Evolutionary conservation across 2,888 invertebrate species (phyloP), one percentile per base, ranked within the genome.

Genomic region (Ceraclea dissimilis): DNA sequence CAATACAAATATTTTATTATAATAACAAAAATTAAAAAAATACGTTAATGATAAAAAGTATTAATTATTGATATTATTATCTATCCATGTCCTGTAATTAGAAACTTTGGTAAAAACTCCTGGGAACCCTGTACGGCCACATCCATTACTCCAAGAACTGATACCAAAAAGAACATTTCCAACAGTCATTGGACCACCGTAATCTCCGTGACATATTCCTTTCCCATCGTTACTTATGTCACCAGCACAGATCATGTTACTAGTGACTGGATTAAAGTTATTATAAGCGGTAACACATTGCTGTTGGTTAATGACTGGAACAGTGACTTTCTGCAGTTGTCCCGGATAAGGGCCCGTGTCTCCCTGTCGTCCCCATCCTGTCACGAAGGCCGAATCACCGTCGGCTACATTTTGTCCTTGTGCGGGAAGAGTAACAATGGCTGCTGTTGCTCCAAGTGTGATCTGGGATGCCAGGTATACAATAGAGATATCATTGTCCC

Each of bases 101-200:
- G 76, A 72, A 22, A 82, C 73, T 62, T 78, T 72, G 2, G 79
- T 78, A 54, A 80, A 82, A 1, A 82, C 80, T 49, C 81, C 82
- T 2, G 82, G 81, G 62, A 79, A 80, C 43, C 65, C 60, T 1
- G 66, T 64, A 47, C 74, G 70, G 6, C 80, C 81, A 62, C 81
- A 81, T 2, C 76, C 76, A 69, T 78, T 78, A 39, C 81, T 81
- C 75, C 78, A 81, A 16, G 81, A 81, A 1, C 80, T 80, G 52
- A 81, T 70, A 46, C 81, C 81, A 49, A 80, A 66, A 46, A 80
- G 67, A 54, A 67, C 66, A 11, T 26, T 31, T 4, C 18, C 16
- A 68, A 69, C 71, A 49, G 75, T 64, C 60, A 80, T 68, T 31
- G 80, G 79, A 1, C 80, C 80, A 0, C 80, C 80, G 62, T 77